Percentiles rank a stretch among this genome's conserved stretches.
Conservation (phyloP, 1,140 invertebrate species). For the Spodoptera litura region DNA sequence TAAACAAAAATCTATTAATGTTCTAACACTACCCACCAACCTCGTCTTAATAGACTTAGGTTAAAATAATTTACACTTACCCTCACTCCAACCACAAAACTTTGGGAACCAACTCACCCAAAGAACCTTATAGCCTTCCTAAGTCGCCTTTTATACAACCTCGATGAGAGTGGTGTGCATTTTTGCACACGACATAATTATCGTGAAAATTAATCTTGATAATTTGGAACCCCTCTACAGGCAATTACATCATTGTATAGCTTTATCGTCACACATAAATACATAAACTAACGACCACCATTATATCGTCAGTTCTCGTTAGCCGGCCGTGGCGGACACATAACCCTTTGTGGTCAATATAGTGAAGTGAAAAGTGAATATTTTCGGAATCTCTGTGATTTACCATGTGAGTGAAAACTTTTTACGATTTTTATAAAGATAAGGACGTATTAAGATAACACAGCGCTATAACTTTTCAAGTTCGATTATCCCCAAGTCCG, state of each 20-base stretch:
- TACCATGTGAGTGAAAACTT: background rate
- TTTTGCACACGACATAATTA: too few relatives aligned
- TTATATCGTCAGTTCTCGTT: slow-evolving; percentile 19
- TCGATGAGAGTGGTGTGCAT: too few relatives aligned
- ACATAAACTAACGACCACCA: slow-evolving; percentile 12
- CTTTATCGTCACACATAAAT: slow-evolving; percentile 3
- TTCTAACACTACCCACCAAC: too few relatives aligned
- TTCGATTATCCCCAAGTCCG: background rate
- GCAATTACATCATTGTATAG: background rate
- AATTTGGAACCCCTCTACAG: background rate
- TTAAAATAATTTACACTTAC: too few relatives aligned
- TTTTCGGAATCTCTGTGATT: background rate
- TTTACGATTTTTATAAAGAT: background rate
- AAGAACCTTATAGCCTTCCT: too few relatives aligned
- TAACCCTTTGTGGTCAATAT: background rate
- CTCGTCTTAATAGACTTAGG: too few relatives aligned
- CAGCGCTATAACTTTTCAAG: background rate
- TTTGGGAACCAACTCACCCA: too few relatives aligned
- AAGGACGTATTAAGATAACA: too few relatives aligned
- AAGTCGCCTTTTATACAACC: too few relatives aligned
- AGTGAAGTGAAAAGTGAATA: background rate
- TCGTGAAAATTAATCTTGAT: too few relatives aligned
- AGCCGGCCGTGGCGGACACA: background rate
- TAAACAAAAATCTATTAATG: too few relatives aligned
- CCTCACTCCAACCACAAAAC: too few relatives aligned